A percentile compares a stretch with the other conserved stretches of the same genome.
These are phyloP conservation scores for Cyprinodon tularosa DNA, from an alignment of 2,113 vertebrate genomes.

Conservation along the genomic window DNA sequence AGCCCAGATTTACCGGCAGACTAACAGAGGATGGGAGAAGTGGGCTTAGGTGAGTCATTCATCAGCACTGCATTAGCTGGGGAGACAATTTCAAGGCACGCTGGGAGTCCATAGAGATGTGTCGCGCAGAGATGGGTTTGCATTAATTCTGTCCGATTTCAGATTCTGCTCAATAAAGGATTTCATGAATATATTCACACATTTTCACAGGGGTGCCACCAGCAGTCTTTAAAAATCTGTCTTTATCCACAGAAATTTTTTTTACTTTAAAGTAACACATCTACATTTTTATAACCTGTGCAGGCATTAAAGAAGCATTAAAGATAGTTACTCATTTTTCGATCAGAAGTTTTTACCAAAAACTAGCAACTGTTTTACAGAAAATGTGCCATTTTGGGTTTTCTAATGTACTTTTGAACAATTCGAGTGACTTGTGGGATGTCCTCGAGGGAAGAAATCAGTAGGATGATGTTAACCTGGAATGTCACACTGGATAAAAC, in stretches of 20 bases:
- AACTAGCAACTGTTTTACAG: not conserved
- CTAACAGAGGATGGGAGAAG: constrained; percentile 38
- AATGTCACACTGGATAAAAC: too few relatives aligned
- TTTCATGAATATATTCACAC: constrained; percentile 27
- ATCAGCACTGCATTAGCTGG: constrained; percentile 40
- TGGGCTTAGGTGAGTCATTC: constrained; percentile 55
- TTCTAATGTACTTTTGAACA: not conserved
- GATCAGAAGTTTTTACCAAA: not conserved
- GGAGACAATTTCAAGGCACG: constrained; percentile 40
- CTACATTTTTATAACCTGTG: not conserved
- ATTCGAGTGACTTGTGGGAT: not conserved
- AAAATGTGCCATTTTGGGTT: not conserved
- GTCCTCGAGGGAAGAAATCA: not conserved
- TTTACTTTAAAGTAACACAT: not conserved
- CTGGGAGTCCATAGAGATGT: constrained; percentile 29
- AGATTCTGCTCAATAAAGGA: constrained; percentile 32
- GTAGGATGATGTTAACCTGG: not conserved
- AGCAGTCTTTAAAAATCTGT: not conserved
- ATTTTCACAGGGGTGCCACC: not conserved
- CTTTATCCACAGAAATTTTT: not conserved
- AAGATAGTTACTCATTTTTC: not conserved
- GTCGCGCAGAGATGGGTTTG: not conserved
- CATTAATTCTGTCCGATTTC: constrained; percentile 37
- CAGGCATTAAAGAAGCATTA: not conserved
- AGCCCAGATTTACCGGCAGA: constrained; percentile 44